Conservation (phyloP, 2,888 invertebrate genomes). For the Callyntrura sp. region DNA sequence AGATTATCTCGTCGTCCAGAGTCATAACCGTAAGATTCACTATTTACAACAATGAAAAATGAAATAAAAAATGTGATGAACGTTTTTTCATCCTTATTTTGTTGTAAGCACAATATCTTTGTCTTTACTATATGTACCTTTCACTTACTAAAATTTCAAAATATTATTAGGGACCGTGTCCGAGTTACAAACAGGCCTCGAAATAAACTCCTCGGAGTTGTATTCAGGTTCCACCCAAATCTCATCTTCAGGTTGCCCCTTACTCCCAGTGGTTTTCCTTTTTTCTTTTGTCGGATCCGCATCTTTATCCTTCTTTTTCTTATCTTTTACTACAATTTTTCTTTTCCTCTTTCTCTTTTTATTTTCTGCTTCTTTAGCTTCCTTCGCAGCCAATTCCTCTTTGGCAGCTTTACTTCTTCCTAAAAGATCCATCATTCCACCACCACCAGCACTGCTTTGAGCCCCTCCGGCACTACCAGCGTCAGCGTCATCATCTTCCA, state of each 20-base stretch:
- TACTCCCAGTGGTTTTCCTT: conserved; percentile 30
- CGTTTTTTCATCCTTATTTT: not conserved
- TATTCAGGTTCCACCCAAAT: conserved; percentile 76
- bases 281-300: conserved; percentile 4
- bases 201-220: conserved; percentile 63
- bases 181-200: conserved; percentile 87
- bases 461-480: not conserved
- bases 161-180: conserved; percentile 88
- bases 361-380: conserved; percentile 61
- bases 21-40: conserved; percentile 95
- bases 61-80: not conserved
- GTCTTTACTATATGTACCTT: not conserved
- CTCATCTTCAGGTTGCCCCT: conserved; percentile 14
- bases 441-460: conserved; percentile 37
- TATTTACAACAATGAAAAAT: conserved; percentile 84
- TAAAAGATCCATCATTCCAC: conserved; percentile 71
- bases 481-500: conserved; percentile 50
- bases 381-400: conserved; percentile 70
- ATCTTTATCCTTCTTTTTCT: conserved; percentile 53
- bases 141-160: conserved; percentile 88
- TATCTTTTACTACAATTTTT: conserved; percentile 7
- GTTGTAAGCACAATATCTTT: not conserved
- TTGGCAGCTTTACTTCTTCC: conserved; percentile 73
- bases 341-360: conserved; percentile 68
- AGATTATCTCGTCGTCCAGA: conserved; percentile 93